These are phyloP conservation scores for Neelides sp. DNA, from an alignment of 1,140 invertebrate species.

Conservation along the genomic window DNA sequence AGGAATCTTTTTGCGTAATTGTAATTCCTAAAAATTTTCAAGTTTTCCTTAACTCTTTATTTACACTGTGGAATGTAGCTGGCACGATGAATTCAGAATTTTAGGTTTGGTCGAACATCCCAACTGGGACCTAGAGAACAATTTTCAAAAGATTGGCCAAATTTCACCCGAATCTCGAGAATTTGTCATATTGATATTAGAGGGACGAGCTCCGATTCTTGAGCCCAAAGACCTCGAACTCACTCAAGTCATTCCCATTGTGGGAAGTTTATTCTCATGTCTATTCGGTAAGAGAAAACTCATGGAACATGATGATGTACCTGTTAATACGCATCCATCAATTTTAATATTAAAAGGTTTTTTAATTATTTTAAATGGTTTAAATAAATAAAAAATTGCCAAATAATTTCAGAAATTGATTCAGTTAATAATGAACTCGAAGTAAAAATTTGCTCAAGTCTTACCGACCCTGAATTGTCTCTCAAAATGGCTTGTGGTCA, in stretches of 20 bases:
- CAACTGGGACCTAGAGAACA: conserved; percentile 36
- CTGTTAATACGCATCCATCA: conserved; percentile 5
- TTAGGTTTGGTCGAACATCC: conserved; percentile 54
- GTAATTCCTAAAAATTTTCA: conserved; percentile 7
- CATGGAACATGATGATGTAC: neutral
- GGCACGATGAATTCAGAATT: conserved; percentile 42
- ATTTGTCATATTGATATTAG: conserved; percentile 47
- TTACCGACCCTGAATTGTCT: conserved; percentile 44
- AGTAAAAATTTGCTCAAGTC: conserved; percentile 41
- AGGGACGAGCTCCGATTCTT: conserved; percentile 46
- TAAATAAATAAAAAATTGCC: conserved; percentile 10
- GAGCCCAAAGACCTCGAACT: conserved; percentile 55
- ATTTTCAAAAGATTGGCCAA: conserved; percentile 5
- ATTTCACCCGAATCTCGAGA: conserved; percentile 17
- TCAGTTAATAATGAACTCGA: conserved; percentile 43
- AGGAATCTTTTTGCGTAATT: neutral
- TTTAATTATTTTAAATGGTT: conserved; percentile 12
- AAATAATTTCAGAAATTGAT: too few species aligned
- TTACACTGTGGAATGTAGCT: conserved; percentile 35
- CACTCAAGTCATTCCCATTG: conserved; percentile 59
- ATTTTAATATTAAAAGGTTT: conserved; percentile 27
- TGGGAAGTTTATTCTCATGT: conserved; percentile 54
- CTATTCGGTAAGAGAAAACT: conserved; percentile 47
- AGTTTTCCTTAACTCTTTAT: conserved; percentile 22
- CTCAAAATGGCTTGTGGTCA: conserved; percentile 49